Percentiles rank a stretch among this genome's conserved stretches.
Evolutionary conservation across 2,888 invertebrate species (phyloP).

Genomic region (Helleia helle): DNA sequence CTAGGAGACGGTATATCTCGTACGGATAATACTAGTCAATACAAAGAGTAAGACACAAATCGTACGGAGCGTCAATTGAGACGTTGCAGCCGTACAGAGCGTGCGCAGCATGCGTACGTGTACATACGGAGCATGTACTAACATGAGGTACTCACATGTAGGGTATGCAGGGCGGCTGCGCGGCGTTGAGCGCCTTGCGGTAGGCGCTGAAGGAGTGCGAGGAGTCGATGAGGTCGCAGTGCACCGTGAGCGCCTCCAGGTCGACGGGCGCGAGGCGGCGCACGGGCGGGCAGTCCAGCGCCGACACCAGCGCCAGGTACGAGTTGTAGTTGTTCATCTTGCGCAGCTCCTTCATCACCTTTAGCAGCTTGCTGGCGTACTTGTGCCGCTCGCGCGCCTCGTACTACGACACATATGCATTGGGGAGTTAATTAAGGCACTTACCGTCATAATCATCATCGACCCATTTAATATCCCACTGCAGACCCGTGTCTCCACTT

Average conservation of each 20-base stretch:
- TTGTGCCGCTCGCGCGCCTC: conserved; percentile 97
- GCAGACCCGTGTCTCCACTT: too few species aligned
- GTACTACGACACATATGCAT: too few species aligned
- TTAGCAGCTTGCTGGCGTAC: conserved; percentile 95
- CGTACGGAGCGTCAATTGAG: too few species aligned
- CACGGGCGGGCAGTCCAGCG: conserved; percentile 96
- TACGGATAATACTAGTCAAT: too few species aligned
- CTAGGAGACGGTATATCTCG: too few species aligned
- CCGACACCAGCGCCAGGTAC: conserved; percentile 95
- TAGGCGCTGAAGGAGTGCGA: conserved; percentile 99
- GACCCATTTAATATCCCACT: too few species aligned
- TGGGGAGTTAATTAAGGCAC: too few species aligned
- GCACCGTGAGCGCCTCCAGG: conserved; percentile 96
- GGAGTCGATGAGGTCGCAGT: conserved; percentile 86
- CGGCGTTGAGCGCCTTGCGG: conserved; percentile 93
- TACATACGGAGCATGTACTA: too few species aligned
- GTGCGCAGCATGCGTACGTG: too few species aligned
- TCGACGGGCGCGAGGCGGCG: conserved; percentile 90
- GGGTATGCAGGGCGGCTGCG: conserved; percentile 98
- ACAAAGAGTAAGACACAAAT: too few species aligned
- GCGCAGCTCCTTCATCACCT: conserved; percentile 97
- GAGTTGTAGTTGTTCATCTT: conserved; percentile 99
- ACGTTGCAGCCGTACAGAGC: too few species aligned
- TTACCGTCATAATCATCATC: too few species aligned
- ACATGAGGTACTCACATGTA: conserved; percentile 85